Evolutionary conservation across 2,797 vertebrate genomes (phyloP), one percentile per base, ranked within the genome.

Genomic region (Acipenser transmontanus): DNA sequence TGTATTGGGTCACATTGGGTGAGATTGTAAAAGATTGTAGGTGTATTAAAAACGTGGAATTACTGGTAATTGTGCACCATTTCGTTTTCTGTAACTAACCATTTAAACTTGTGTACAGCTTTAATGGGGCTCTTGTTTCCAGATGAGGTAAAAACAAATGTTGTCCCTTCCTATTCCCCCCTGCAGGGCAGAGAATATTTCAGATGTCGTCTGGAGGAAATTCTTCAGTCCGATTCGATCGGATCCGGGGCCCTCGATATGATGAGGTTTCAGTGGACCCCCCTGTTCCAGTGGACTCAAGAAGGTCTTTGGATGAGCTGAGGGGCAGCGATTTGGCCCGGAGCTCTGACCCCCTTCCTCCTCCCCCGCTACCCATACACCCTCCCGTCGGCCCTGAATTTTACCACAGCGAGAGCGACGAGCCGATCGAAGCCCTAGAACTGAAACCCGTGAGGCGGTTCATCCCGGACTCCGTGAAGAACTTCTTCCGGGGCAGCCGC

Each of bases 361-460:
- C 95, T 0, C 96, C 96, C 0, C 94, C 95, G 17, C 89, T 98
- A 56, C 96, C 95, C 0, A 80, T 89, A 66, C 86, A 89, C 57
- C 93, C 94, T 0, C 91, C 95, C 0, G 86, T 93, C 1, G 95
- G 95, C 1, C 91, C 81, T 0, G 88, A 88, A 66, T 85, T 89
- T 20, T 82, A 83, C 60, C 87, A 81, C 48, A 80, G 84, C 20
- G 85, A 84, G 72, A 86, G 82, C 6, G 91, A 92, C 64, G 85
- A 76, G 13, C 75, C 81, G 1, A 63, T 69, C 0, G 71, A 76
- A 61, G 81, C 83, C 1, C 76, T 93, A 1, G 91, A 96, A 69
- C 88, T 96, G 47, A 96, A 97, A 73, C 96, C 96, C 0, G 86
- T 98, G 0, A 88, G 94, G 67, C 92, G 94, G 63, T 97, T 97